A percentile compares a stretch with the other conserved stretches of the same genome.
Evolutionary conservation across 2,797 vertebrate species (phyloP).

Genomic region (Thamnophis elegans): DNA sequence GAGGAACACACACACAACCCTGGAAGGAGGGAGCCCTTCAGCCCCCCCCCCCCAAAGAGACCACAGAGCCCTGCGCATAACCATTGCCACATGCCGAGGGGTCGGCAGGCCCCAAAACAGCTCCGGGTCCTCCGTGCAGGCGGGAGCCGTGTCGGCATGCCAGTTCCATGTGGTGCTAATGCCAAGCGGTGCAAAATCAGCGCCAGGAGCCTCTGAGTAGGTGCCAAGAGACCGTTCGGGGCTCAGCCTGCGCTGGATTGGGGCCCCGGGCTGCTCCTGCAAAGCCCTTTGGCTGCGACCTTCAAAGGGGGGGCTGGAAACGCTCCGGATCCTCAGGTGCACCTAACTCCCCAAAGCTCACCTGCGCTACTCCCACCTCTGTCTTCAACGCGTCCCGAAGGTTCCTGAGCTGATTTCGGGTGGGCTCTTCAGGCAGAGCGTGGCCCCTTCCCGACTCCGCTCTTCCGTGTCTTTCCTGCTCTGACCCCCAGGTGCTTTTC

Average conservation of each 20-base stretch:
- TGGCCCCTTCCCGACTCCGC: background rate
- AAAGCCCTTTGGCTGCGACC: background rate
- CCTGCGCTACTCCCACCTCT: background rate
- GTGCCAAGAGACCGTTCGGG: background rate
- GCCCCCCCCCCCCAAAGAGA: background rate
- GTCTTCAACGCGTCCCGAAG: background rate
- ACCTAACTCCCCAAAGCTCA: background rate
- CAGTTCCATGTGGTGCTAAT: rapidly evolving
- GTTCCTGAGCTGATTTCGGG: background rate
- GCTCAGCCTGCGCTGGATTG: background rate
- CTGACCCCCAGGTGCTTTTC: background rate
- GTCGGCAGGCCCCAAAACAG: background rate
- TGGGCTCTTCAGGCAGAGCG: background rate
- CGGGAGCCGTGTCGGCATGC: background rate
- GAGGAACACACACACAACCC: background rate
- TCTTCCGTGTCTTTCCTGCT: background rate
- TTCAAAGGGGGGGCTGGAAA: background rate
- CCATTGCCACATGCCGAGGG: background rate
- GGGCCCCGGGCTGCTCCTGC: background rate
- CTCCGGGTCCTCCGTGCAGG: background rate
- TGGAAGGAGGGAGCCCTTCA: background rate
- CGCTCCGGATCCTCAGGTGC: background rate
- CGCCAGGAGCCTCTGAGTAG: background rate
- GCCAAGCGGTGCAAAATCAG: background rate
- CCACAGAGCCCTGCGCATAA: background rate